Base-by-base conservation (phyloP, 2,113 vertebrate genomes). In the Aythya baeri region DNA sequence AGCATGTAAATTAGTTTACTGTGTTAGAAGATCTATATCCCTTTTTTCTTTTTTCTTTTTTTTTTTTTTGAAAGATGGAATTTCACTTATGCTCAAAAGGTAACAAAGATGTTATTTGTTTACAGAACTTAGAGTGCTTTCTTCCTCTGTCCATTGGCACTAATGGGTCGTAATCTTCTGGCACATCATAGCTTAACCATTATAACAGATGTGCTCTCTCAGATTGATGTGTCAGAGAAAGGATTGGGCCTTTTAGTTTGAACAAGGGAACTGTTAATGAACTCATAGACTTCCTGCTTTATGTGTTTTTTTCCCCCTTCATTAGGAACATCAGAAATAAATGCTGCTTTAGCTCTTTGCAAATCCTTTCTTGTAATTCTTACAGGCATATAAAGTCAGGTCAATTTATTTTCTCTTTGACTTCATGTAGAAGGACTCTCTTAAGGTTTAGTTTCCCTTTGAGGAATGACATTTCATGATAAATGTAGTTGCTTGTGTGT, bases 171-270 rank as follows among this genome's bases (percentile, higher is more conserved):
- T 92, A 75, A 75, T 91, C 83, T 86, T 94, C 73, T 72, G 86
- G 86, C 70, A 70, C 77, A 79, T 89, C 70, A 65, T 44, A 75
- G 15, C 6, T 75, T 88, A 88, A 94, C 43, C 9, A 9, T 72
- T 31, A 0, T 61, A 73, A 44, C 43, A 81, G 86, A 82, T 91
- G 29, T 61, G 70, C 86, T 81, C 86, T 81, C 57, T 75, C 32
- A 52, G 38, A 32, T 91, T 84, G 86, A 74, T 91, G 77, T 87
- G 70, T 92, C 66, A 86, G 81, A 84, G 82, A 77, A 63, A 91
- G 73, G 81, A 94, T 17, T 93, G 67, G 76, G 57, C 83, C 66
- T 94, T 92, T 87, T 85, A 85, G 78, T 62, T 89, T 94, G 91
- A 95, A 89, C 86, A 75, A 79, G 66, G 81, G 72, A 95, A 86